Evolutionary conservation across 2,888 invertebrate species (phyloP).

Genomic region (Dryadula phaetusa): DNA sequence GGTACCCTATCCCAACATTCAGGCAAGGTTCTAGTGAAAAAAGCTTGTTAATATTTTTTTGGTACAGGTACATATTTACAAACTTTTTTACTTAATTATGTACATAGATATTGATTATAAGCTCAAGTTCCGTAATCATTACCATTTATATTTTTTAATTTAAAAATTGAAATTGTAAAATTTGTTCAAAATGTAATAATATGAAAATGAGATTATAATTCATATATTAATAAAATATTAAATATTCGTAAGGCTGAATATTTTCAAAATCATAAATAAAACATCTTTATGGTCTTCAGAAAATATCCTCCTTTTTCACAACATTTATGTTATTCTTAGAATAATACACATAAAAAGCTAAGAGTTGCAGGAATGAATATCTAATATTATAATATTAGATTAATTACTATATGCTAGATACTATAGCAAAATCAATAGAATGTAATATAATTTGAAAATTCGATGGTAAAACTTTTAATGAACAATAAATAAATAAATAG

Average conservation of each 20-base stretch:
- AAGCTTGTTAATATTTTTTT: conserved; percentile 61
- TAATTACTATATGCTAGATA: too few species aligned
- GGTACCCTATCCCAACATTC: conserved; percentile 99
- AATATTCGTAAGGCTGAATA: background rate
- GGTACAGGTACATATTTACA: conserved; percentile 64
- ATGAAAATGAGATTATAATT: conserved; percentile 18
- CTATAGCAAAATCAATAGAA: too few species aligned
- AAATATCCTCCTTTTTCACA: conserved; percentile 3
- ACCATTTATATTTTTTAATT: background rate
- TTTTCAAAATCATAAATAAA: background rate
- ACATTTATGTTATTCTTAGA: background rate
- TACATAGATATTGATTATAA: conserved; percentile 45
- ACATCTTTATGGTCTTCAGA: background rate
- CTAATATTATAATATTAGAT: too few species aligned
- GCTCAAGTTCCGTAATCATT: conserved; percentile 1
- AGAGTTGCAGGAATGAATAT: background rate
- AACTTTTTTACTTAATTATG: conserved; percentile 40
- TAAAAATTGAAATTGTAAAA: background rate
- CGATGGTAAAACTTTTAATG: too few species aligned
- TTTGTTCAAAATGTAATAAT: background rate
- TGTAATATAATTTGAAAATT: too few species aligned
- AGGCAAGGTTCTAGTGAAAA: conserved; percentile 86
- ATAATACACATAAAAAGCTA: background rate
- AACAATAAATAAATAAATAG: background rate
- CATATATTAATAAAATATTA: background rate